Conservation (phyloP, 2,888 invertebrate species). For the Halictus ligatus region DNA sequence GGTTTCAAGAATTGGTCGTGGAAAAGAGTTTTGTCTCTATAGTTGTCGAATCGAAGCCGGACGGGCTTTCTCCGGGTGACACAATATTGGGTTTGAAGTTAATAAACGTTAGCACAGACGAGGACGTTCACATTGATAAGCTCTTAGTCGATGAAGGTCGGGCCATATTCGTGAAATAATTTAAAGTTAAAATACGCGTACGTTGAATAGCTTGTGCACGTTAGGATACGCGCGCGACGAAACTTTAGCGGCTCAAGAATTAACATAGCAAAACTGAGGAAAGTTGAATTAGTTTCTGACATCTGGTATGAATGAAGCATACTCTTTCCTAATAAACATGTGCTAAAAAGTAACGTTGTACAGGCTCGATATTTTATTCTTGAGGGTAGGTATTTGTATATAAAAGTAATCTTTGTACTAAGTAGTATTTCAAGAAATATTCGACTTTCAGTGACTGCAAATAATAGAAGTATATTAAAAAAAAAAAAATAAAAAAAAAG, state of each 20-base stretch:
- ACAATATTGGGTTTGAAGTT: conserved; percentile 88
- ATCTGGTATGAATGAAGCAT: neutral
- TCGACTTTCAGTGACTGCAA: neutral
- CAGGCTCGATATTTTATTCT: conserved; percentile 23
- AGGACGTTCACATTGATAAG: conserved; percentile 89
- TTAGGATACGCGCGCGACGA: neutral
- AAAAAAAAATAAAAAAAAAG: neutral
- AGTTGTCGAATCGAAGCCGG: conserved; percentile 87
- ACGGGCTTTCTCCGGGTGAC: conserved; percentile 87
- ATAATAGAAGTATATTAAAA: neutral
- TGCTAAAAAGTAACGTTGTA: conserved; percentile 21
- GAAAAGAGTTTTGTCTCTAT: conserved; percentile 89
- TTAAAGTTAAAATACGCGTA: neutral
- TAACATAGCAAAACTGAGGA: neutral
- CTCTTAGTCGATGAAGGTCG: conserved; percentile 88
- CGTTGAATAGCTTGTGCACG: conserved; percentile 5
- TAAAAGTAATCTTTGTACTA: conserved; percentile 40
- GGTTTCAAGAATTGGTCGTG: conserved; percentile 90
- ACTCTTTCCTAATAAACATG: conserved; percentile 16
- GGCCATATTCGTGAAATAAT: conserved; percentile 80
- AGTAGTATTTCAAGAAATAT: conserved; percentile 17
- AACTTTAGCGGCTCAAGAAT: neutral
- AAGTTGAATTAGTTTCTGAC: neutral
- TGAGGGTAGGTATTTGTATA: conserved; percentile 43
- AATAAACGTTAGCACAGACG: conserved; percentile 89